Evolutionary conservation across 2,797 vertebrate species (phyloP).

Genomic region (Chaunax sp.): DNA sequence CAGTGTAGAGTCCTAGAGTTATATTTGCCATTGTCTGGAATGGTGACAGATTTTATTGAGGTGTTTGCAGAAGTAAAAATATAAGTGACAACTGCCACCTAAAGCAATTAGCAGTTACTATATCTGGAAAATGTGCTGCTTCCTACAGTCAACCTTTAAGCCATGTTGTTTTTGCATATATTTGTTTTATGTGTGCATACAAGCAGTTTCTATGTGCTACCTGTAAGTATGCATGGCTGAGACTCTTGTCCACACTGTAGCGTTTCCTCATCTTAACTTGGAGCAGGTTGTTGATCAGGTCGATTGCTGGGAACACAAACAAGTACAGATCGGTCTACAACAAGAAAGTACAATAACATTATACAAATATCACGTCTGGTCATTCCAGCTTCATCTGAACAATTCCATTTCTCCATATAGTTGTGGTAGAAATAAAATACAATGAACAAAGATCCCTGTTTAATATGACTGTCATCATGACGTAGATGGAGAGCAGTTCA

Average conservation of each 20-base stretch:
- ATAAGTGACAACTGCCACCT: not conserved
- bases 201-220: slow-evolving; percentile 66
- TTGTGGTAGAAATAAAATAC: not conserved
- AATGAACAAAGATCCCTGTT: too few species aligned
- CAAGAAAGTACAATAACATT: not conserved
- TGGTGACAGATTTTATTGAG: not conserved
- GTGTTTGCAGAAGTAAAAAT: not conserved
- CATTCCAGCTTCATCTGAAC: not conserved
- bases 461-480: not conserved
- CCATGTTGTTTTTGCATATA: too few species aligned
- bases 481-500: not conserved
- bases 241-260: slow-evolving; percentile 94
- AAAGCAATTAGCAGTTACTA: not conserved
- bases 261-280: slow-evolving; percentile 96
- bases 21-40: slow-evolving; percentile 13
- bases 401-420: not conserved
- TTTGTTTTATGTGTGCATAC: not conserved
- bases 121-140: not conserved
- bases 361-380: not conserved
- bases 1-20: not conserved
- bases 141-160: not conserved
- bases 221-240: slow-evolving; percentile 92
- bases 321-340: not conserved
- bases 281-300: slow-evolving; percentile 94
- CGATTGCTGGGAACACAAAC: slow-evolving; percentile 83